Conservation (phyloP, 1,140 invertebrate species). For the Spodoptera frugiperda region DNA sequence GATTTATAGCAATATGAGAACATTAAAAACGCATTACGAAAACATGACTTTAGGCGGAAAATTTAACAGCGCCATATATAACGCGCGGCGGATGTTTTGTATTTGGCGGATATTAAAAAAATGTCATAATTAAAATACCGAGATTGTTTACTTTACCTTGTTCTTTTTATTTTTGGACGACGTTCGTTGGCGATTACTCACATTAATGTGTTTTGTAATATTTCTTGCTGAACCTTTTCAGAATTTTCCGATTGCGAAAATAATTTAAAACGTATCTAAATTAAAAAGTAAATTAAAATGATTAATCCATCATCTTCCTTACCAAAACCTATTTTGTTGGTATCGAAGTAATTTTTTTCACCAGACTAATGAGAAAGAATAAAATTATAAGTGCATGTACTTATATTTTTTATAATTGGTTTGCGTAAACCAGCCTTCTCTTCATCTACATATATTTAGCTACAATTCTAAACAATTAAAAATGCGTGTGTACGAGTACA, state of each 20-base stretch:
- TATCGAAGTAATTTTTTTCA: too few relatives aligned
- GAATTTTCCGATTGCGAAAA: background rate
- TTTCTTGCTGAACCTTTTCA: background rate
- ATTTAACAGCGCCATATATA: slow-evolving; percentile 77
- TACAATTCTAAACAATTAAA: too few relatives aligned
- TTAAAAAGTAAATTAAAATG: background rate
- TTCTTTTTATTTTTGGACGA: background rate
- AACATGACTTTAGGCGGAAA: slow-evolving; percentile 82
- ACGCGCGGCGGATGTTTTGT: slow-evolving; percentile 68
- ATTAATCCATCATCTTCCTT: too few relatives aligned
- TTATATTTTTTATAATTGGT: too few relatives aligned
- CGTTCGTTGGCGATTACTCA: background rate
- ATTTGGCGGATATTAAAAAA: slow-evolving; percentile 52
- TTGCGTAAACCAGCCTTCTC: too few relatives aligned
- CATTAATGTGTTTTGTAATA: background rate
- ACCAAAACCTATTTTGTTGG: too few relatives aligned
- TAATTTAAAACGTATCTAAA: background rate
- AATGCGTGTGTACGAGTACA: too few relatives aligned
- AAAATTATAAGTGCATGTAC: too few relatives aligned
- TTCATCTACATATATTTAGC: too few relatives aligned
- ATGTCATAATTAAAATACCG: slow-evolving; percentile 26
- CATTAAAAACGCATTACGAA: slow-evolving; percentile 86
- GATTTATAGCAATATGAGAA: slow-evolving; percentile 85
- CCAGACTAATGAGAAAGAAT: too few relatives aligned
- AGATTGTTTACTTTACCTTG: slow-evolving; percentile 11